A percentile compares a stretch with the other conserved stretches of the same genome.
These are phyloP conservation scores for Trichosurus vulpecula DNA, from an alignment of 2,797 vertebrate genomes.

Conservation along the genomic window DNA sequence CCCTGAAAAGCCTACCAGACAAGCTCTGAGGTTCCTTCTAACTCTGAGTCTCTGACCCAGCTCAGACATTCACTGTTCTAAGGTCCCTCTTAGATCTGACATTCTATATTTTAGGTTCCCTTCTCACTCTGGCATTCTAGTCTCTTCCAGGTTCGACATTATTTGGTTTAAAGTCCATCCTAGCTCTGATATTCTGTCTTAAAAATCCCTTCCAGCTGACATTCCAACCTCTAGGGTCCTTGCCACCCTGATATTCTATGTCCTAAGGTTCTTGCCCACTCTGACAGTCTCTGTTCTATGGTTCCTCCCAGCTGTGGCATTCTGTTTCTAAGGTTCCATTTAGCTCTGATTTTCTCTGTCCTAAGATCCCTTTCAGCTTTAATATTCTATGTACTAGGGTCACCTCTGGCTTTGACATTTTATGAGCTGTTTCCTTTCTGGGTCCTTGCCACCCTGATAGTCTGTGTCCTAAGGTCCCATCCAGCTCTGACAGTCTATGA, in stretches of 20 bases:
- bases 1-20: slow-evolving; percentile 29
- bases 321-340: not conserved
- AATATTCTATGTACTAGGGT: not conserved
- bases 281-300: not conserved
- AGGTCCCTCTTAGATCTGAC: not conserved
- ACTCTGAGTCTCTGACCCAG: too few species aligned
- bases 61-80: not conserved
- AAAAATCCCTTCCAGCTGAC: not conserved
- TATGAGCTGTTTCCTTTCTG: not conserved
- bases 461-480: not conserved
- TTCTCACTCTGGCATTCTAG: not conserved
- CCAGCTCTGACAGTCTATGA: not conserved
- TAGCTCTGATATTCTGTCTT: not conserved
- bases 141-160: not conserved
- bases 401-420: not conserved
- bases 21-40: not conserved
- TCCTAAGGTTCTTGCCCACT: not conserved
- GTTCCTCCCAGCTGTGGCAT: not conserved
- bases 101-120: not conserved
- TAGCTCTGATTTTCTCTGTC: not conserved
- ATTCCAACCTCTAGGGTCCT: not conserved
- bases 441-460: not conserved
- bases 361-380: not conserved
- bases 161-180: not conserved
- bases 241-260: not conserved